Evolutionary conservation across 2,113 vertebrate species (phyloP).

Genomic region (Ctenodactylus gundi): DNA sequence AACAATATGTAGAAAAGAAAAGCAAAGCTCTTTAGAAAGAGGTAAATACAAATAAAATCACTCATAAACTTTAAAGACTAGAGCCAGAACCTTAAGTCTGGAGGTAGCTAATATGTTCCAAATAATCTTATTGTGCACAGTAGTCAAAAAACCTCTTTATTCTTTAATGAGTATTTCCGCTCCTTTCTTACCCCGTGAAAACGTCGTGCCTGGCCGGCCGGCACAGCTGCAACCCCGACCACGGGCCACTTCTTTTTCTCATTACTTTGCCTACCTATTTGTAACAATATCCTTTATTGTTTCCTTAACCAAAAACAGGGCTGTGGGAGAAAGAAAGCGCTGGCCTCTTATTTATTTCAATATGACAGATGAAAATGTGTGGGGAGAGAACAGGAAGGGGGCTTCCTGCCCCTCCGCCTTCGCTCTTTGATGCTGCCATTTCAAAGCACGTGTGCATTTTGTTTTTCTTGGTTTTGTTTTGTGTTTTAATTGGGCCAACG

Average conservation of each 20-base stretch:
- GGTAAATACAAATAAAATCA: conserved; percentile 44
- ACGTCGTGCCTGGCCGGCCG: conserved; percentile 18
- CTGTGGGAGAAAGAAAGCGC: conserved; percentile 13
- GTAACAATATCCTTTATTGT: conserved; percentile 74
- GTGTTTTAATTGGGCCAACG: conserved; percentile 38
- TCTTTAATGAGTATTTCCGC: conserved; percentile 40
- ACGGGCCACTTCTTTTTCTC: conserved; percentile 56
- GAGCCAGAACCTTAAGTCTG: background rate
- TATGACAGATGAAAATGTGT: conserved; percentile 35
- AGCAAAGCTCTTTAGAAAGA: conserved; percentile 33
- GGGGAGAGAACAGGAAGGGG: background rate
- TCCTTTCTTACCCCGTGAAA: conserved; percentile 46
- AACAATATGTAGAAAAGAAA: background rate
- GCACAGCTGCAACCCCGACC: conserved; percentile 46
- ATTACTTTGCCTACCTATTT: conserved; percentile 69
- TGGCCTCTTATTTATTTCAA: conserved; percentile 40
- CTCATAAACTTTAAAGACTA: conserved; percentile 44
- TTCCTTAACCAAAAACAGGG: conserved; percentile 62
- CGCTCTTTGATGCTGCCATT: conserved; percentile 49
- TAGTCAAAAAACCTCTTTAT: conserved; percentile 56
- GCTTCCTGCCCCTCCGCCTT: background rate
- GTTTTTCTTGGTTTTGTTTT: background rate
- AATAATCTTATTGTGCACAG: conserved; percentile 38
- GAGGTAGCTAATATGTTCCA: conserved; percentile 32
- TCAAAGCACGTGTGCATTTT: conserved; percentile 41